These are phyloP conservation scores for Virgularia gustaviana DNA, from an alignment of 92 coral and sea anemone genomes.

Conservation along the genomic window DNA sequence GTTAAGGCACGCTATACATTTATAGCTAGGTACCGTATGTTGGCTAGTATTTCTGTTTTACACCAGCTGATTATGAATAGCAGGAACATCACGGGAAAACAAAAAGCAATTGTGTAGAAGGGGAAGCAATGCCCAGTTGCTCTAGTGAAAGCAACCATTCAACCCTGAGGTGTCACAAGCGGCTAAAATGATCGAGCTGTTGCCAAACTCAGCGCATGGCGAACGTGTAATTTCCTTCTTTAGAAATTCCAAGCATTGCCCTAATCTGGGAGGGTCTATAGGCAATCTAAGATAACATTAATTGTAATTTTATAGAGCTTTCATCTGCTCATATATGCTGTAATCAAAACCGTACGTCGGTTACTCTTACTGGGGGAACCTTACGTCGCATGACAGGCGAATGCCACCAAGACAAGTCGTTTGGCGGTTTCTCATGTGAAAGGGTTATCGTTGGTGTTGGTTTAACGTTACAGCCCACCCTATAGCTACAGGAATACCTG, in stretches of 20 bases:
- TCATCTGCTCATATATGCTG: slow-evolving; percentile 37
- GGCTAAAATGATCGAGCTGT: background rate
- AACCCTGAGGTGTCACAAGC: too few relatives aligned
- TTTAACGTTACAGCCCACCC: background rate
- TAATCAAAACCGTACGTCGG: slow-evolving; percentile 33
- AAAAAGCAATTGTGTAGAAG: too few relatives aligned
- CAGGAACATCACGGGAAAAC: too few relatives aligned
- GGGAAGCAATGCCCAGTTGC: too few relatives aligned
- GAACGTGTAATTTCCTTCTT: slow-evolving; percentile 15
- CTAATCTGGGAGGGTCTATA: slow-evolving; percentile 41
- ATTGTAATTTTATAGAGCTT: slow-evolving; percentile 45
- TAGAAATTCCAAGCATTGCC: slow-evolving; percentile 15
- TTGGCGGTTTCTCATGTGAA: slow-evolving; percentile 6
- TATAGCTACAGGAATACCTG: background rate
- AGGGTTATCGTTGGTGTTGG: background rate
- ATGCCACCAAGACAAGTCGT: slow-evolving; percentile 21
- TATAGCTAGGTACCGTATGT: too few relatives aligned
- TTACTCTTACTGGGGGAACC: slow-evolving; percentile 3
- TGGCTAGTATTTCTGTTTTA: too few relatives aligned
- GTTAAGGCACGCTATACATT: too few relatives aligned
- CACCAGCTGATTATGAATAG: too few relatives aligned
- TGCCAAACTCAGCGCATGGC: slow-evolving; percentile 5
- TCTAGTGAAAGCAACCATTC: too few relatives aligned
- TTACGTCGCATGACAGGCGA: slow-evolving; percentile 10
- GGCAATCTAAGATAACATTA: slow-evolving; percentile 45